Percentiles rank a stretch among this genome's conserved stretches.
phyloP scores from a whole-genome alignment of 2,113 vertebrate genomes.

The Larimichthys polyactis region DNA sequence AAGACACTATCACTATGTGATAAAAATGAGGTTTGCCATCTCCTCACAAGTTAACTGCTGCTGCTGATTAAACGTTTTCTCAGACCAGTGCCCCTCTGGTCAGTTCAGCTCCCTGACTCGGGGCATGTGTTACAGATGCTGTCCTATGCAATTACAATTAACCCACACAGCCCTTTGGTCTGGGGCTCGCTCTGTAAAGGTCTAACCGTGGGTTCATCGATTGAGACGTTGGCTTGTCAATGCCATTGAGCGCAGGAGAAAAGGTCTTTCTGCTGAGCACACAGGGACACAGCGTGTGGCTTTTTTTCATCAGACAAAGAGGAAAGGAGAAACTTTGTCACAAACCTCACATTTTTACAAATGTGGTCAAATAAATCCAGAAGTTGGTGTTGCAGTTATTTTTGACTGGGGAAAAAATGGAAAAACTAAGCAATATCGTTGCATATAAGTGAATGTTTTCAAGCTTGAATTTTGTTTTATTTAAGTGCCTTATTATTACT shows the following conservation, averaged over 20 bases:
- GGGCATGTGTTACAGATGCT: slow-evolving; percentile 59
- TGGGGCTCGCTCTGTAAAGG: slow-evolving; percentile 60
- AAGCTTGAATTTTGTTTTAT: neutral
- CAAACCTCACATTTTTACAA: slow-evolving; percentile 3
- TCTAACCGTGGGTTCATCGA: slow-evolving; percentile 63
- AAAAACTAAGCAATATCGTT: slow-evolving; percentile 4
- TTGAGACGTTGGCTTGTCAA: slow-evolving; percentile 67
- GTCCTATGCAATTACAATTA: slow-evolving; percentile 78
- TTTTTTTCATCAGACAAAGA: slow-evolving; percentile 42
- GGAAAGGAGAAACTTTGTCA: slow-evolving; percentile 14
- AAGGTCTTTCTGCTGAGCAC: slow-evolving; percentile 67
- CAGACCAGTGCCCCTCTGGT: slow-evolving; percentile 13
- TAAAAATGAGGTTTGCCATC: neutral
- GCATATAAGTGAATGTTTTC: neutral
- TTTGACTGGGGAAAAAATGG: neutral
- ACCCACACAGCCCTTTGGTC: slow-evolving; percentile 61
- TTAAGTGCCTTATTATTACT: neutral
- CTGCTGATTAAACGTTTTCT: slow-evolving; percentile 46
- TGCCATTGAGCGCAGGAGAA: slow-evolving; percentile 60
- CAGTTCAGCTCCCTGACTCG: slow-evolving; percentile 48
- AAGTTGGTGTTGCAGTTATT: neutral
- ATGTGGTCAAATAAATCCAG: neutral
- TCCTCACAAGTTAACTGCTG: slow-evolving; percentile 26
- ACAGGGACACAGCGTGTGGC: slow-evolving; percentile 37
- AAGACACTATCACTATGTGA: neutral